Conservation (phyloP, 2,797 vertebrate species). For the Malurus splendens region DNA sequence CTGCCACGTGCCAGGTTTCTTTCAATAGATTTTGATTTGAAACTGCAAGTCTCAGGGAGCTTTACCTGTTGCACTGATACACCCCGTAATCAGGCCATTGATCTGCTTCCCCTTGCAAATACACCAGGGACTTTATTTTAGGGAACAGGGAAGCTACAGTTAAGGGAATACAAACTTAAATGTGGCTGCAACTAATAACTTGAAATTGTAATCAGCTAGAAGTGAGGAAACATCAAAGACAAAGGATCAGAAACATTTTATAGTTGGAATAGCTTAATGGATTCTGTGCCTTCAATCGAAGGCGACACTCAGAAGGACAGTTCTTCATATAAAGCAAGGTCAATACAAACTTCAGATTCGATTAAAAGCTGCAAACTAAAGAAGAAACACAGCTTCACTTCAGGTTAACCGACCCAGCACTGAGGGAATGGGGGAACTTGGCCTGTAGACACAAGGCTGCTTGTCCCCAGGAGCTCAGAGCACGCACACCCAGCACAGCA, state of each 20-base stretch:
- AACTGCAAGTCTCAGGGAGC: background rate
- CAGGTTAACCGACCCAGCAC: background rate
- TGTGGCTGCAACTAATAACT: background rate
- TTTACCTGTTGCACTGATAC: background rate
- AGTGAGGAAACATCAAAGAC: background rate
- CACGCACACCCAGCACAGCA: background rate
- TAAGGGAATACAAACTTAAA: background rate
- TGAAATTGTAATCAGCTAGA: background rate
- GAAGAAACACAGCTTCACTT: background rate
- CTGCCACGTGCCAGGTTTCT: background rate
- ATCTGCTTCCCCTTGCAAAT: background rate
- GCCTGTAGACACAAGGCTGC: background rate
- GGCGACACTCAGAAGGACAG: background rate
- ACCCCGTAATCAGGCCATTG: background rate
- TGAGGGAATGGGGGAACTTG: background rate
- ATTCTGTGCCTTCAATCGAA: background rate
- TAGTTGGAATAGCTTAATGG: background rate
- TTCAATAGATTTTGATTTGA: background rate
- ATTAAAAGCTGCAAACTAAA: background rate
- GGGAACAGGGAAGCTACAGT: background rate
- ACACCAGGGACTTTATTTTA: background rate
- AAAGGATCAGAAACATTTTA: background rate
- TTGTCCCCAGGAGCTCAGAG: background rate
- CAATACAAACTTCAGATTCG: background rate
- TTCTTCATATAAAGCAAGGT: background rate